Evolutionary conservation across 2,888 invertebrate species (phyloP).

Genomic region (Agonopterix arenella): DNA sequence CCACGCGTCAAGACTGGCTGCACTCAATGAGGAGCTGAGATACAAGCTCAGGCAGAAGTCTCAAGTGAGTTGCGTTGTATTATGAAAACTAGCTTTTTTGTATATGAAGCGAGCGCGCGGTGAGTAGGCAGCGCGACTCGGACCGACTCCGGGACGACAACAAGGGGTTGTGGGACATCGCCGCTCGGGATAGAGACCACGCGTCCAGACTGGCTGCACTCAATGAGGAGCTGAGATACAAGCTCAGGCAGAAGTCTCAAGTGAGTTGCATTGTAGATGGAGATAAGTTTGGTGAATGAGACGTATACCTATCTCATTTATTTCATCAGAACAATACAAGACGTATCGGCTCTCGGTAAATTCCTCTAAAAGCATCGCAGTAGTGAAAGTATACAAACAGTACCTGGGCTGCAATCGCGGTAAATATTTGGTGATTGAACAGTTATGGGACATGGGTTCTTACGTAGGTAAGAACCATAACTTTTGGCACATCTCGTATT

Average conservation of each 20-base stretch:
- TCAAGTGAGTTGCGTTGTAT: constrained; percentile 66
- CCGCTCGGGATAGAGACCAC: constrained; percentile 86
- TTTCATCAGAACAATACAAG: too few relatives aligned
- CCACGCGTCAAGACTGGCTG: constrained; percentile 85
- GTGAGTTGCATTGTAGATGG: constrained; percentile 40
- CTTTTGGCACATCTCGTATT: too few relatives aligned
- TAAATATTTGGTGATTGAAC: too few relatives aligned
- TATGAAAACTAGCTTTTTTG: background rate
- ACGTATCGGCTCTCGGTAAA: too few relatives aligned
- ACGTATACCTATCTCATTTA: too few relatives aligned
- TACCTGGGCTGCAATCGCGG: too few relatives aligned
- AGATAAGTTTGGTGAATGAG: too few relatives aligned
- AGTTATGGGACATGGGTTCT: too few relatives aligned
- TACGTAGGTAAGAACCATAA: too few relatives aligned
- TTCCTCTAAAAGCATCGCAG: too few relatives aligned
- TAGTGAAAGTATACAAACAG: too few relatives aligned
- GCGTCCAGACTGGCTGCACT: constrained; percentile 86
- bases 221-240: constrained; percentile 94
- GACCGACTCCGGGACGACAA: constrained; percentile 77
- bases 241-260: constrained; percentile 88
- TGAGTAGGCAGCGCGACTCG: constrained; percentile 85
- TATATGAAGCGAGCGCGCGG: constrained; percentile 82
- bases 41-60: constrained; percentile 91
- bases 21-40: constrained; percentile 92
- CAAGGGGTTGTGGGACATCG: constrained; percentile 82